A percentile compares a stretch with the other conserved stretches of the same genome.
Evolutionary conservation across 2,888 invertebrate genomes (phyloP).

Genomic region (Watsonalla binaria): DNA sequence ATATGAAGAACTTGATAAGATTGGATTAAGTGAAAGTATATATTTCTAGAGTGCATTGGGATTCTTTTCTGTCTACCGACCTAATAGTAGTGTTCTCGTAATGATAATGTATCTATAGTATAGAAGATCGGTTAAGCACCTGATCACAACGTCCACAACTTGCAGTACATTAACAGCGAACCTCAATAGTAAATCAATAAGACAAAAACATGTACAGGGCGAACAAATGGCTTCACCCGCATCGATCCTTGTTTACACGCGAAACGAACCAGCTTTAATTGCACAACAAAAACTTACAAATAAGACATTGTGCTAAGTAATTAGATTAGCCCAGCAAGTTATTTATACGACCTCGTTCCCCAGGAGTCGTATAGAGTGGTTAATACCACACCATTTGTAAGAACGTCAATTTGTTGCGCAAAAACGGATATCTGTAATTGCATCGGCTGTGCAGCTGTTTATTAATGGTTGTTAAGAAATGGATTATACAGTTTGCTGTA

Average conservation of each 20-base stretch:
- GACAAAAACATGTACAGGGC: constrained; percentile 17
- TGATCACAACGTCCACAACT: constrained; percentile 7
- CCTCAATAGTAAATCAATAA: constrained; percentile 22
- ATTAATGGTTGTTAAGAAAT: constrained; percentile 26
- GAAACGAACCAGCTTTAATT: constrained; percentile 56
- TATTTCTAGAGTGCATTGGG: no score
- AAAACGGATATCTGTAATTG: constrained; percentile 45
- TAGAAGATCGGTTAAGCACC: no score
- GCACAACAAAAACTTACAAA: constrained; percentile 66
- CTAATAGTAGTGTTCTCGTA: no score
- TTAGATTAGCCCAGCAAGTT: constrained; percentile 70
- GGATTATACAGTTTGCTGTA: constrained; percentile 16
- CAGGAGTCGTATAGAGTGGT: constrained; percentile 38
- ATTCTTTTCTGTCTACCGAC: no score
- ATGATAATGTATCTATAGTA: no score
- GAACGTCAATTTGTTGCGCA: constrained; percentile 37
- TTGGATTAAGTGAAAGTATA: no score
- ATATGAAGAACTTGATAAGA: no score
- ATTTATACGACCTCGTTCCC: constrained; percentile 29
- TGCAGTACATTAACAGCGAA: constrained; percentile 15
- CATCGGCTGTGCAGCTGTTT: constrained; percentile 26
- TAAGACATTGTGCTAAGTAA: constrained; percentile 75
- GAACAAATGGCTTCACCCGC: constrained; percentile 44
- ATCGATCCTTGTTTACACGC: constrained; percentile 49
- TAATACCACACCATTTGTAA: constrained; percentile 40